Percentiles rank a stretch among this genome's conserved stretches.
phyloP scores from a whole-genome alignment of 2,888 invertebrate species.

The Thecophora atra region DNA sequence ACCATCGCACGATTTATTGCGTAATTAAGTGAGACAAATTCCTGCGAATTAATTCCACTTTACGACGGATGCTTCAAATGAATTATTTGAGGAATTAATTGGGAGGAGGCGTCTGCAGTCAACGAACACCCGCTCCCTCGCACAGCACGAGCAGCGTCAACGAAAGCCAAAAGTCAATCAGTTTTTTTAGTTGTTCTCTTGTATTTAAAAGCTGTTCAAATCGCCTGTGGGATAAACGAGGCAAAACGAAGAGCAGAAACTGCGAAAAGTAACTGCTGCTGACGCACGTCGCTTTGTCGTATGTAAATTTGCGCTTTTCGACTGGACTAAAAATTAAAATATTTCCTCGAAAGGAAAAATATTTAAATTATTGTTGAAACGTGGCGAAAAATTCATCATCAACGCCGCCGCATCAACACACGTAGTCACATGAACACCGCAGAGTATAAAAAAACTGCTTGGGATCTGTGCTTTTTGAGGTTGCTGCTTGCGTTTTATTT shows the following conservation, averaged over 20 bases:
- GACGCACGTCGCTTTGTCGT: too few species aligned
- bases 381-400: neutral
- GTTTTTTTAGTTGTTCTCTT: too few species aligned
- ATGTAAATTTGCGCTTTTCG: neutral
- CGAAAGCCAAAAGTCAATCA: too few species aligned
- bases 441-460: neutral
- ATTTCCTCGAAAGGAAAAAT: neutral
- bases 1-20: constrained; percentile 24
- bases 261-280: neutral
- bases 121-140: neutral
- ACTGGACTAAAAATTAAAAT: neutral
- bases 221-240: too few species aligned
- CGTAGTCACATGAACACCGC: too few species aligned
- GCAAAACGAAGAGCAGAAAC: neutral
- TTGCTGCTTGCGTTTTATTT: neutral
- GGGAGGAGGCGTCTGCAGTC: constrained; percentile 14
- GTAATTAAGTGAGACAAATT: constrained; percentile 26
- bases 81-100: constrained; percentile 29
- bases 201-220: too few species aligned
- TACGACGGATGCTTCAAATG: constrained; percentile 8
- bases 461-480: neutral
- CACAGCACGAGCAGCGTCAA: too few species aligned
- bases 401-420: too few species aligned
- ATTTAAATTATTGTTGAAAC: neutral
- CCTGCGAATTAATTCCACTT: constrained; percentile 21